Evolutionary conservation across 1,140 invertebrate genomes (phyloP).

Genomic region (Bombus breviceps): DNA sequence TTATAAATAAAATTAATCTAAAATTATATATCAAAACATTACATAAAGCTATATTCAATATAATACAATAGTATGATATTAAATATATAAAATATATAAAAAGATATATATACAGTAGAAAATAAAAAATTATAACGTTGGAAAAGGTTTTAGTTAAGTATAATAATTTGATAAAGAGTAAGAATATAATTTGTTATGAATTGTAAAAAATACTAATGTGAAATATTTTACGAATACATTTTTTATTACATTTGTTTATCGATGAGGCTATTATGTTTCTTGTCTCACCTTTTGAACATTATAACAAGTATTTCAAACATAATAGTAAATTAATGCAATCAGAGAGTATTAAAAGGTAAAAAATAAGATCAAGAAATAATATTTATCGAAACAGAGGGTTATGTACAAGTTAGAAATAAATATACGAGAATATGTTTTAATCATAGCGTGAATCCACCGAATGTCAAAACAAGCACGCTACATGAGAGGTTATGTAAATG

Average conservation of each 20-base stretch:
- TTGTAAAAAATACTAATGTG: background rate
- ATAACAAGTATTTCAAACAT: conserved; percentile 8
- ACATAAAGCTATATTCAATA: background rate
- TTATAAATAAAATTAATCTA: background rate
- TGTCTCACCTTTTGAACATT: conserved; percentile 39
- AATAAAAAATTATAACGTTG: background rate
- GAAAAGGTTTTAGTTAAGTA: background rate
- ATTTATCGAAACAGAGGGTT: conserved; percentile 19
- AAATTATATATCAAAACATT: background rate
- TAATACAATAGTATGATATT: background rate
- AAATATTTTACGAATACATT: conserved; percentile 10
- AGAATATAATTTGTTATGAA: background rate
- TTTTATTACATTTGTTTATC: conserved; percentile 26
- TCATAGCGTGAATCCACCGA: conserved; percentile 47
- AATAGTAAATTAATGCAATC: background rate
- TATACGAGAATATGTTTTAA: conserved; percentile 35
- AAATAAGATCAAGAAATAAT: background rate
- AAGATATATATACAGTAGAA: background rate
- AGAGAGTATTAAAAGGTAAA: background rate
- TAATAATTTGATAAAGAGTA: background rate
- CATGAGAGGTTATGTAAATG: conserved; percentile 62
- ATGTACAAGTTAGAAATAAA: conserved; percentile 10
- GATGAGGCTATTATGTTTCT: conserved; percentile 29
- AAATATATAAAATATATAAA: background rate
- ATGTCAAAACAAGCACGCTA: conserved; percentile 66